phyloP scores from a whole-genome alignment of 2,797 vertebrate genomes.

The Anomalospiza imberbis region DNA sequence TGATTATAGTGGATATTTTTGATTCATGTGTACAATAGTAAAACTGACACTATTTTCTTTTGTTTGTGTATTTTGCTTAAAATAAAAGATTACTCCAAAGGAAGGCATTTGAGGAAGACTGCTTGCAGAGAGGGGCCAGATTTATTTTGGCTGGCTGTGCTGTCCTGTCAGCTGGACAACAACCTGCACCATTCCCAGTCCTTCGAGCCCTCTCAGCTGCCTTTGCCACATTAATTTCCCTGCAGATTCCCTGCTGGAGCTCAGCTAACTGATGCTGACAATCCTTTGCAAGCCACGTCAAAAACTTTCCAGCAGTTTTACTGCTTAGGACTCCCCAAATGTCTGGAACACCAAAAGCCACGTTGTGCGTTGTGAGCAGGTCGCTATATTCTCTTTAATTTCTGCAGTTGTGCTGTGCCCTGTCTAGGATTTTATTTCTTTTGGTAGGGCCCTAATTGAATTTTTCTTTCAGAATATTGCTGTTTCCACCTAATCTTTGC shows the following conservation, averaged over 20 bases:
- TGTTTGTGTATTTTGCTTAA: conserved; percentile 46
- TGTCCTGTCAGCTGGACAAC: neutral
- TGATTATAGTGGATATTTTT: neutral
- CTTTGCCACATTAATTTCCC: neutral
- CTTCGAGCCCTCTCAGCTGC: neutral
- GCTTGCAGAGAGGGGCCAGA: neutral
- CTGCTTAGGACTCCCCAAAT: neutral
- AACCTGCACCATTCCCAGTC: neutral
- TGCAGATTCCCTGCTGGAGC: neutral
- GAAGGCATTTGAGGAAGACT: conserved; percentile 36
- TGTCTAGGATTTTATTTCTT: neutral
- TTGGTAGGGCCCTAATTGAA: neutral
- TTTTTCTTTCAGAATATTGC: neutral
- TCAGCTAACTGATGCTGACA: neutral
- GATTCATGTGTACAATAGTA: neutral
- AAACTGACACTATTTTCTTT: neutral
- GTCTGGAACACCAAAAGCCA: neutral
- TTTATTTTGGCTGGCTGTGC: conserved; percentile 3
- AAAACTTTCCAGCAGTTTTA: neutral
- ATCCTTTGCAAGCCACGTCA: neutral
- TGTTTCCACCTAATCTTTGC: neutral
- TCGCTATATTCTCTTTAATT: neutral
- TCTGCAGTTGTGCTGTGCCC: neutral
- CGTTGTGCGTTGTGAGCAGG: neutral
- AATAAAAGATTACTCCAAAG: conserved; percentile 28